Evolutionary conservation across 2,888 invertebrate genomes (phyloP).

Genomic region (Tetragonula carbonaria): DNA sequence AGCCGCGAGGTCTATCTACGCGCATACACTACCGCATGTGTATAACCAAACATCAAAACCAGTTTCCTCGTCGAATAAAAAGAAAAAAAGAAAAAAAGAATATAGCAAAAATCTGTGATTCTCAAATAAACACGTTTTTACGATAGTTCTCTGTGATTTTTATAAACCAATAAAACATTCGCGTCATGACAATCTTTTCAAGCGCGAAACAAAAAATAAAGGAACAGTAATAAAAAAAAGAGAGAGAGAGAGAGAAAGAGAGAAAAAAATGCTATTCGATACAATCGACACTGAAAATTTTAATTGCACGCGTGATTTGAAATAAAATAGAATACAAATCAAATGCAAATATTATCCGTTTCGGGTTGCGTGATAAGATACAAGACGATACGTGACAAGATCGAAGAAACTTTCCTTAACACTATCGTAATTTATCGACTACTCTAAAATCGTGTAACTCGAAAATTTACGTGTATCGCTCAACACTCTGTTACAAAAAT

Average conservation of each 20-base stretch:
- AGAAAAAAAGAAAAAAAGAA: neutral
- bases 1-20: neutral
- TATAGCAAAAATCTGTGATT: neutral
- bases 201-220: neutral
- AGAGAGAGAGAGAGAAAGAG: too few species aligned
- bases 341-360: neutral
- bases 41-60: neutral
- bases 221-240: neutral
- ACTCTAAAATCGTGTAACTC: too few species aligned
- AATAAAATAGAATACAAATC: neutral
- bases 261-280: neutral
- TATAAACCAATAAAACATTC: neutral
- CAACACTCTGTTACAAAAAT: too few species aligned
- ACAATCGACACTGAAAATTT: neutral
- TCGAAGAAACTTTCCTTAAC: neutral
- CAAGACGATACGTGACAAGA: neutral
- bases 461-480: too few species aligned
- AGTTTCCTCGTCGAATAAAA: neutral
- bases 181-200: neutral
- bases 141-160: neutral
- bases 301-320: neutral
- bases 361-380: neutral
- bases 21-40: neutral
- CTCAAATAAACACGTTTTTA: constrained; percentile 4
- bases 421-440: neutral